Conservation (phyloP, 2,113 vertebrate genomes). For the Saimiri boliviensis region DNA sequence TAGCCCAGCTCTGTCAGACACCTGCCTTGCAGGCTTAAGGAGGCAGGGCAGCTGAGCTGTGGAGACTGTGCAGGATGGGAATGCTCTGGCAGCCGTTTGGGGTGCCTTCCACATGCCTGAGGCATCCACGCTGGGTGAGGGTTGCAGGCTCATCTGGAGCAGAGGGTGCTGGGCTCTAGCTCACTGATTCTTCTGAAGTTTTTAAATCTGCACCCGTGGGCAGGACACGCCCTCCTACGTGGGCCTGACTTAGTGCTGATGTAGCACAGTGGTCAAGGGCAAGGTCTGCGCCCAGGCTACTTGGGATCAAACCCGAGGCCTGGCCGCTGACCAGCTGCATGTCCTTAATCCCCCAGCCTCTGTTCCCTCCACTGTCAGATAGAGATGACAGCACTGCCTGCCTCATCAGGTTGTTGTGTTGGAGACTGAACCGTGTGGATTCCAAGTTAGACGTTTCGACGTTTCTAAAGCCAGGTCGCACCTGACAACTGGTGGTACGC, state of each 20-base stretch:
- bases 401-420: neutral
- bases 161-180: neutral
- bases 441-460: neutral
- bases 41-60: no score
- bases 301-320: neutral
- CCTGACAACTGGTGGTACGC: fast-evolving
- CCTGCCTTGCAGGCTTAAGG: neutral
- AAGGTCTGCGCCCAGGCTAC: neutral
- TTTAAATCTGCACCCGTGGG: fast-evolving
- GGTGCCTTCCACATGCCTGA: neutral
- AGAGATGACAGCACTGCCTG: no score
- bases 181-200: neutral
- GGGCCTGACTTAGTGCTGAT: neutral
- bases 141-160: fast-evolving
- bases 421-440: neutral
- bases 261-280: neutral
- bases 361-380: neutral
- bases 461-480: neutral
- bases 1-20: neutral
- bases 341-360: neutral
- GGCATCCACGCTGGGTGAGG: neutral
- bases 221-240: fast-evolving
- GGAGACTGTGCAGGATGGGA: neutral
- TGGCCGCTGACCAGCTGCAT: fast-evolving
- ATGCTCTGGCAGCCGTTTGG: neutral